Conservation (phyloP, 2,888 invertebrate genomes). For the Sepioteuthis lessoniana region DNA sequence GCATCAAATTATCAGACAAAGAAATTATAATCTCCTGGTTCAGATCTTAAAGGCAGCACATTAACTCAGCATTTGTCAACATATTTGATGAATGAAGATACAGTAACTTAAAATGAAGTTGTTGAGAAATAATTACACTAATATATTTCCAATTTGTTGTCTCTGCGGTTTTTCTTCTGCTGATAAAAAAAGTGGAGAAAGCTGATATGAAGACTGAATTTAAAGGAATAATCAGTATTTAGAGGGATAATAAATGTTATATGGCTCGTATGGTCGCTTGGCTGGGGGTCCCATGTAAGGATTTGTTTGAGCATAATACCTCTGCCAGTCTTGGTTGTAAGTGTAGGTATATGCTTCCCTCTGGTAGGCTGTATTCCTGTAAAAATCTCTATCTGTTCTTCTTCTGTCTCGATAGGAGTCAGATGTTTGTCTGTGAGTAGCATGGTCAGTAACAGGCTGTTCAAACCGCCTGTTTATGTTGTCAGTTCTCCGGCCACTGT, state of each 20-base stretch:
- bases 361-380: not conserved
- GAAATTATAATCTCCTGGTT: not conserved
- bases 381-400: conserved; percentile 41
- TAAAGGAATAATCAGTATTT: conserved; percentile 23
- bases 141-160: not conserved
- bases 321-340: conserved; percentile 42
- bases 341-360: conserved; percentile 25
- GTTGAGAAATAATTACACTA: not conserved
- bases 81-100: not conserved
- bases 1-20: conserved; percentile 14
- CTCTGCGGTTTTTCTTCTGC: not conserved
- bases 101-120: not conserved
- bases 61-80: not conserved
- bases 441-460: not conserved
- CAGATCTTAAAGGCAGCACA: not conserved
- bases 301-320: conserved; percentile 44
- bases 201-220: not conserved
- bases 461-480: conserved; percentile 21
- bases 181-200: not conserved
- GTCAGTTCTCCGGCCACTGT: conserved; percentile 24
- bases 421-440: conserved; percentile 42
- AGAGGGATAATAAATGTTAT: conserved; percentile 41
- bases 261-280: conserved; percentile 47
- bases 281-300: conserved; percentile 36
- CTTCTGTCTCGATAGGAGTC: conserved; percentile 35